A percentile compares a stretch with the other conserved stretches of the same genome.
phyloP scores from a whole-genome alignment of 2,888 invertebrate species.

The Thysanoteuthis rhombus region DNA sequence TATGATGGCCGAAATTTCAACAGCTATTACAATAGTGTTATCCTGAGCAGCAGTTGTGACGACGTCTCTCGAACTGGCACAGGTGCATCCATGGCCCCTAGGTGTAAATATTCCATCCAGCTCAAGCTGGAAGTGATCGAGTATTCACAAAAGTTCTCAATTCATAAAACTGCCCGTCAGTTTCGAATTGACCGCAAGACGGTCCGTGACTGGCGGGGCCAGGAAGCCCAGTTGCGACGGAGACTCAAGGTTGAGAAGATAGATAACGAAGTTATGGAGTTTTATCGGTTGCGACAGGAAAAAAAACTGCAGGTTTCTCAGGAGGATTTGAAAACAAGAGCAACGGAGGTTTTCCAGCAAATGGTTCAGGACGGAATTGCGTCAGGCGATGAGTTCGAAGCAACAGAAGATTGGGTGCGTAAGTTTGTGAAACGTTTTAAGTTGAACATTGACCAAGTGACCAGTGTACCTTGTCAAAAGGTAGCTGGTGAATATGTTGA shows the following conservation, averaged over 20 bases:
- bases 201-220: background rate
- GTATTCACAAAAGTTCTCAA: background rate
- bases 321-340: background rate
- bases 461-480: background rate
- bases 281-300: background rate
- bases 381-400: background rate
- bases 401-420: background rate
- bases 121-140: background rate
- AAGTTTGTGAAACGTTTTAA: background rate
- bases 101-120: background rate
- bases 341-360: background rate
- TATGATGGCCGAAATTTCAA: background rate
- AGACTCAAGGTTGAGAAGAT: background rate
- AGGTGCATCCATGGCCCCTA: background rate
- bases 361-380: background rate
- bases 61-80: background rate
- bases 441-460: background rate
- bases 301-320: background rate
- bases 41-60: background rate
- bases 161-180: background rate
- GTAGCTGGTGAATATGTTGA: background rate
- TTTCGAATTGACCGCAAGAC: background rate
- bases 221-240: background rate
- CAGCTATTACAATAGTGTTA: background rate
- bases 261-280: background rate